Conservation (phyloP, 1,140 invertebrate genomes). For the Drosophila santomea region DNA sequence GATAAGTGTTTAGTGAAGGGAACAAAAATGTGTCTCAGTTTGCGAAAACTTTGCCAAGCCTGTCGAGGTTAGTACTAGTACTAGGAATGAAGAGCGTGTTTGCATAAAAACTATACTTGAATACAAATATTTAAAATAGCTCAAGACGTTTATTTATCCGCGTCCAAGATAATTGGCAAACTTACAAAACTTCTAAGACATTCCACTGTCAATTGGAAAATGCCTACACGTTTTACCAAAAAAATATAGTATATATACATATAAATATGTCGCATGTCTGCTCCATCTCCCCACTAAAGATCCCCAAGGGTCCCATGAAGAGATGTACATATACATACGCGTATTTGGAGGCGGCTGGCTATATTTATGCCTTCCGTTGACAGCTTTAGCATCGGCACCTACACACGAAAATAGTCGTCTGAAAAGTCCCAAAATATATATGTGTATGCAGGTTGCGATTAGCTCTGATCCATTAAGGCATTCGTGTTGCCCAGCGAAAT, state of each 20-base stretch:
- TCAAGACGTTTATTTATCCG: constrained; percentile 1
- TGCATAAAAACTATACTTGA: constrained; percentile 4
- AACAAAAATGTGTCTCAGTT: constrained; percentile 57
- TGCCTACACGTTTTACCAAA: constrained; percentile 12
- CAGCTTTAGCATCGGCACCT: constrained; percentile 36
- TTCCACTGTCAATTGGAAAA: constrained; percentile 29
- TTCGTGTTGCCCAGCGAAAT: constrained; percentile 3
- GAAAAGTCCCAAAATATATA: constrained; percentile 8
- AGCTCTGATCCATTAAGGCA: constrained; percentile 27
- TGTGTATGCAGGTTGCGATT: constrained; percentile 21
- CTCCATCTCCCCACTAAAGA: constrained; percentile 5
- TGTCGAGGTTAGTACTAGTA: constrained; percentile 69
- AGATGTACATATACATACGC: constrained; percentile 1
- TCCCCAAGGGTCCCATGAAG: constrained; percentile 22
- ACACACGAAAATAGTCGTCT: constrained; percentile 18
- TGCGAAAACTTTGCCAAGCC: constrained; percentile 63
- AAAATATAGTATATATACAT: not conserved
- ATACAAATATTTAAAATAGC: constrained; percentile 3
- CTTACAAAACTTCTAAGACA: constrained; percentile 38
- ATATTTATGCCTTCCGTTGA: constrained; percentile 53
- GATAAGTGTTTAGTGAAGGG: constrained; percentile 1
- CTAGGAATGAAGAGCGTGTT: not conserved
- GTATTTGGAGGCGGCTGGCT: constrained; percentile 18
- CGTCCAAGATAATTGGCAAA: constrained; percentile 20
- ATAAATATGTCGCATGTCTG: constrained; percentile 1